These are phyloP conservation scores for Anser cygnoides DNA, from an alignment of 2,113 vertebrate genomes.

Conservation along the genomic window DNA sequence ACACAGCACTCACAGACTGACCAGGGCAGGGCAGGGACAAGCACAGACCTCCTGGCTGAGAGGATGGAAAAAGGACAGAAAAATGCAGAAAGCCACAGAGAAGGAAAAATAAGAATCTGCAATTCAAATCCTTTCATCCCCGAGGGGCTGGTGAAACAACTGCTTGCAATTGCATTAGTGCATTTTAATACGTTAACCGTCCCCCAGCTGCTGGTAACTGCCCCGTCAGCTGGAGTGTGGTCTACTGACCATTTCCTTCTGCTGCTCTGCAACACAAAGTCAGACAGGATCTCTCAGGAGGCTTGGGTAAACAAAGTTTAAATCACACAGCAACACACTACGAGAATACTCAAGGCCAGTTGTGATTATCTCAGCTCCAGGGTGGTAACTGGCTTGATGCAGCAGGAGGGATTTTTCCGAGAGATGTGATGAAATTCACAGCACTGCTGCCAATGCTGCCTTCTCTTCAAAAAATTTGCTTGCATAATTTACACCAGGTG, in stretches of 20 bases:
- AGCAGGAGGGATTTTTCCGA: background rate
- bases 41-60: background rate
- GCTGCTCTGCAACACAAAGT: background rate
- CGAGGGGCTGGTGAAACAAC: constrained; percentile 29
- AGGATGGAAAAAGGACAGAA: background rate
- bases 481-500: constrained; percentile 42
- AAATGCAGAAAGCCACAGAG: background rate
- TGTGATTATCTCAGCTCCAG: background rate
- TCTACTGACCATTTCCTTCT: background rate
- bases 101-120: constrained; percentile 26
- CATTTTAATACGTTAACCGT: constrained; percentile 46
- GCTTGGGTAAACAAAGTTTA: constrained; percentile 19
- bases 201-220: constrained; percentile 37
- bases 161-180: constrained; percentile 47
- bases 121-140: constrained; percentile 38
- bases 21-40: background rate
- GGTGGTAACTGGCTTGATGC: background rate
- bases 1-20: accelerated
- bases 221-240: background rate
- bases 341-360: background rate
- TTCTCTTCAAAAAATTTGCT: background rate
- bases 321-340: background rate
- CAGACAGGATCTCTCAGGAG: background rate
- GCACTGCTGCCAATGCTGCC: background rate
- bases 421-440: background rate